Conservation (phyloP, 2,113 vertebrate genomes). For the Carettochelys insculpta region DNA sequence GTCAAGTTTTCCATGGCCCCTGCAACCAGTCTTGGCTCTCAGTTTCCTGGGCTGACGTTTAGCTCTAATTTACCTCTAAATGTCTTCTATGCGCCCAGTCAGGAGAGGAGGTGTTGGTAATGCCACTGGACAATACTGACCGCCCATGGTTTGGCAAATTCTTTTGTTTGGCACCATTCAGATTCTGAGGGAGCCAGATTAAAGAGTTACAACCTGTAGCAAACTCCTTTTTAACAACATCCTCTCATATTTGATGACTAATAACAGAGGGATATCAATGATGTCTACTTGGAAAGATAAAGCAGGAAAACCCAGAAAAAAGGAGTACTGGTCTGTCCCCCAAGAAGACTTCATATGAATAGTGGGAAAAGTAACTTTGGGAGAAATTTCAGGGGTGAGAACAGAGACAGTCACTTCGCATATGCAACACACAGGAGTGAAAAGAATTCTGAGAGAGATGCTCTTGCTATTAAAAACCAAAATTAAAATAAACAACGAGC, state of each 20-base stretch:
- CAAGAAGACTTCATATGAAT: neutral
- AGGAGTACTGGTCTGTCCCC: neutral
- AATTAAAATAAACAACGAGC: neutral
- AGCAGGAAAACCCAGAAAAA: neutral
- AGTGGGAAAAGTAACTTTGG: neutral
- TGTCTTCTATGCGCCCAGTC: no score
- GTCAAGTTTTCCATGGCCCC: no score
- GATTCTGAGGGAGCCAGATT: no score
- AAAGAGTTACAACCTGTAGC: no score
- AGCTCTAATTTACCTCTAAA: no score
- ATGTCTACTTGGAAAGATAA: neutral
- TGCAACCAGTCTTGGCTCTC: no score
- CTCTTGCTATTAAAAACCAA: neutral
- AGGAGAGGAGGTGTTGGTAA: no score
- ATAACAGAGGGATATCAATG: neutral
- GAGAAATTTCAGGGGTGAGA: neutral
- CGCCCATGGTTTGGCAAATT: no score
- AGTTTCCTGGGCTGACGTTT: no score
- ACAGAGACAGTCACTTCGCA: neutral
- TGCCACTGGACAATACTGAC: no score
- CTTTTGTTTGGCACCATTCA: no score
- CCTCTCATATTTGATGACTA: neutral
- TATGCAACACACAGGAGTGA: accelerated
- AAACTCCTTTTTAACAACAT: neutral
- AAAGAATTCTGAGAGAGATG: neutral